Evolutionary conservation across 2,888 invertebrate species (phyloP), one percentile per base, ranked within the genome.

Genomic region (Lacanobia wlatinum): DNA sequence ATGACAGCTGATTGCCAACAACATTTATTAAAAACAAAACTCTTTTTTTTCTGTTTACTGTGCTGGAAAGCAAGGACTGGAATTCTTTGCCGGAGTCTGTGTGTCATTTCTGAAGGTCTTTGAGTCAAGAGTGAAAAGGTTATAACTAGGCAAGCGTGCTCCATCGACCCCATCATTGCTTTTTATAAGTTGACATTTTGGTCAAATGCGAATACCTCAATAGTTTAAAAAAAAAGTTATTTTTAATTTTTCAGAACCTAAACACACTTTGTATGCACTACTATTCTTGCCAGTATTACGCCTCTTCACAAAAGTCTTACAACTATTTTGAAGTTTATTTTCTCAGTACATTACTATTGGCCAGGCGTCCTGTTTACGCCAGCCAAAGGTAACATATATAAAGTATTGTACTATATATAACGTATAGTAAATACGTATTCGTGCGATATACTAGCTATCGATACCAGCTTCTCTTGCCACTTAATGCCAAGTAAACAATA

Each of bases 401-500:
- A 58, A 63, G 34, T 73, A 50, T 40, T 28, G 21, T 38, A n/a
- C 1, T 43, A 48, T 53, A 34, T 70, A 60, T 38, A 75, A 21
- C 52, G 58, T 82, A 71, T 55, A 76, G 28, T 80, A 72, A 64
- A 78, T 80, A 83, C 9, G 28, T 71, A 67, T 73, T 72, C 61
- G 71, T 75, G 38, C 80, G 76, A 76, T 80, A 84, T 71, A 86
- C 84, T 83, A 83, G 85, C 73, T 81, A 78, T 86, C 75, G 84
- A 87, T 87, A 86, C 88, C 72, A 69, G 76, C 76, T 87, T 84
- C 84, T 81, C 80, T 84, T 82, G 70, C 77, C 58, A 74, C 77
- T 78, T 77, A 68, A 71, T 66, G 74, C 74, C 79, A 83, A 84
- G 89, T 88, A 90, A 90, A 91, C 90, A 91, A 89, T 90, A 87